Conservation (phyloP, 2,113 vertebrate species). For the Tyrannus savana region DNA sequence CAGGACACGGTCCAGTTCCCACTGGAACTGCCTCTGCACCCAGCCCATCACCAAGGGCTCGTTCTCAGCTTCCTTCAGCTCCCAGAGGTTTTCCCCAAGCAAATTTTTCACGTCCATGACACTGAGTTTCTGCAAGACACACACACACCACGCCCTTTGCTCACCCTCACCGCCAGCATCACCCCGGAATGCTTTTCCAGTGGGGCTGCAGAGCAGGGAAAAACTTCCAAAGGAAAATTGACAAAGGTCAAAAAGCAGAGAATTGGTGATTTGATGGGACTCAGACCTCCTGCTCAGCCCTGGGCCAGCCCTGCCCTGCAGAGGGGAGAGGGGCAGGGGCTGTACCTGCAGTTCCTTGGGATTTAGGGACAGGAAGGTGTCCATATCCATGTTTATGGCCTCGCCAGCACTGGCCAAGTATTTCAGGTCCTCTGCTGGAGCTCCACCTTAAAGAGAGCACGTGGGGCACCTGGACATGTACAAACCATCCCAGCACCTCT, state of each 20-base stretch:
- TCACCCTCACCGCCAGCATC: neutral
- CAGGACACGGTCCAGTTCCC: constrained; percentile 38
- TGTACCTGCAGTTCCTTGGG: constrained; percentile 68
- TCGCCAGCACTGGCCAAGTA: constrained; percentile 1
- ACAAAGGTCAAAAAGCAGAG: neutral
- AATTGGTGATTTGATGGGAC: neutral
- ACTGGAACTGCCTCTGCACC: constrained; percentile 38
- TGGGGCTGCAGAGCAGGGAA: fast-evolving
- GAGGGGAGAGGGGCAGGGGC: neutral
- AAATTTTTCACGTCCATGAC: constrained; percentile 36
- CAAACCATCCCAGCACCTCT: fast-evolving
- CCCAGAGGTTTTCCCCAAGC: constrained; percentile 58
- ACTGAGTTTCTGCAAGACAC: constrained; percentile 55
- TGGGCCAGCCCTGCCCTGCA: neutral
- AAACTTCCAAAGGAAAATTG: neutral
- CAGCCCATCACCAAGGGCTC: constrained; percentile 41
- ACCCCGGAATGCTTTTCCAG: fast-evolving
- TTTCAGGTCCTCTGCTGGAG: constrained; percentile 62
- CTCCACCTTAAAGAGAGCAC: constrained; percentile 57
- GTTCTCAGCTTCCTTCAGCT: constrained; percentile 41
- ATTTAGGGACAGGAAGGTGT: constrained; percentile 70
- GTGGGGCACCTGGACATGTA: fast-evolving
- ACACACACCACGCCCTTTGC: neutral
- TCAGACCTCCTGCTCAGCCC: neutral
- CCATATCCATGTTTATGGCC: constrained; percentile 69